phyloP scores from a whole-genome alignment of 2,797 vertebrate genomes.

The Erethizon dorsatum region DNA sequence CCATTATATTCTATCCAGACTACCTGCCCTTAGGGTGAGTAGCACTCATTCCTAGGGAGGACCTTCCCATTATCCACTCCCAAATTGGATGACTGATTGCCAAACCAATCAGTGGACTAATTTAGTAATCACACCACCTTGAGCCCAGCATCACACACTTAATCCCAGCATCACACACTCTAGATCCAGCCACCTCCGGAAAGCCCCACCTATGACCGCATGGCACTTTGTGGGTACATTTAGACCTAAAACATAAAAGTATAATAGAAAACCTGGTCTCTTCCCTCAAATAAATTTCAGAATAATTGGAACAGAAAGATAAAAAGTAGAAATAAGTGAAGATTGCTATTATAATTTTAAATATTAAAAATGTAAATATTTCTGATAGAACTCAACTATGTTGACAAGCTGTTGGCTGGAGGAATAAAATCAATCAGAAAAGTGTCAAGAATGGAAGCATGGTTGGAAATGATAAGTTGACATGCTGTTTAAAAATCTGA shows the following conservation, averaged over 20 bases:
- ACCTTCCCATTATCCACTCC: not conserved
- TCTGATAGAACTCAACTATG: not conserved
- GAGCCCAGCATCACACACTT: not conserved
- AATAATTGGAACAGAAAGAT: not conserved
- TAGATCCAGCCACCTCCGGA: not conserved
- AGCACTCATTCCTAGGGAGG: not conserved
- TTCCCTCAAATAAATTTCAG: not conserved
- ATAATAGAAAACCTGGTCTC: not conserved
- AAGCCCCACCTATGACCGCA: not conserved
- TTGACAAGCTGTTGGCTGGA: not conserved
- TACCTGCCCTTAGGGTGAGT: not conserved
- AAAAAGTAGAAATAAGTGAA: slow-evolving; percentile 17
- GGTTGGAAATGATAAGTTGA: not conserved
- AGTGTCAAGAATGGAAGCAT: not conserved
- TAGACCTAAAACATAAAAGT: not conserved
- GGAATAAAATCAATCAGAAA: slow-evolving; percentile 27
- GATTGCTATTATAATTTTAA: not conserved
- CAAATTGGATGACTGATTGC: not conserved
- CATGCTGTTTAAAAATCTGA: slow-evolving; percentile 9
- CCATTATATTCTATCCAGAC: not conserved
- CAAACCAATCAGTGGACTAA: not conserved
- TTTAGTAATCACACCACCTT: not conserved
- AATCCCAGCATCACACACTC: not conserved
- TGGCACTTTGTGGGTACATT: not conserved
- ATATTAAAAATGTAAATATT: slow-evolving; percentile 55